Evolutionary conservation across 1,140 invertebrate genomes (phyloP), one percentile per base, ranked within the genome.

Genomic region (Bombus confusus): DNA sequence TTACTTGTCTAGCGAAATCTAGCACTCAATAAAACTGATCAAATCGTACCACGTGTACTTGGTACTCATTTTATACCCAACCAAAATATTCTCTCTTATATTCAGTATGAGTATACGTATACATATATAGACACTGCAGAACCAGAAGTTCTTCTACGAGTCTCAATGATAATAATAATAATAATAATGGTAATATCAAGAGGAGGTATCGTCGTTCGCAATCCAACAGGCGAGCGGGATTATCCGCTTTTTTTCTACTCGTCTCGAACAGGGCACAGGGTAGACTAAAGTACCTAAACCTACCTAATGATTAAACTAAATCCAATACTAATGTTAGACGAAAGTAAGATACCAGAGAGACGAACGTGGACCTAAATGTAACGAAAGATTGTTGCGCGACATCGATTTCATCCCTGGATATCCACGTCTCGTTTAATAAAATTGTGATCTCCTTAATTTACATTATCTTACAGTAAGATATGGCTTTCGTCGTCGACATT

Each of bases 201-300:
- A 92, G 89, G 92, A 92, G 57, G 77, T 89, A 57, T 90, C 89
- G 81, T 87, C 84, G 87, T 87, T 92, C 80, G 87, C 87, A 93
- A 93, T 92, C 89, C 90, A 93, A 93, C 92, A 94, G 92, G 93
- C 92, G 92, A 91, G 91, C 91, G 77, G 85, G 57, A 91, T 47
- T 83, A 79, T 85, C 84, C 86, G 83, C 28, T 72, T 91, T 90
- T 90, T 79, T 91, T 93, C 93, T 94, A 93, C 93, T 91, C 87
- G 85, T 91, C 88, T 91, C 86, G 92, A 72, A 93, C 74, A 92
- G 92, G 91, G 87, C 87, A 92, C 88, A 87, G 93, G 92, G 77
- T 90, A 90, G 90, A 93, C 93, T 94, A 93, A 92, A 86, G 90
- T 92, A 90, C 91, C 91, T 93, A 94, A 92, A 93, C 93, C 92